Evolutionary conservation across 2,888 invertebrate genomes (phyloP).

Genomic region (Drosophila meridiana): DNA sequence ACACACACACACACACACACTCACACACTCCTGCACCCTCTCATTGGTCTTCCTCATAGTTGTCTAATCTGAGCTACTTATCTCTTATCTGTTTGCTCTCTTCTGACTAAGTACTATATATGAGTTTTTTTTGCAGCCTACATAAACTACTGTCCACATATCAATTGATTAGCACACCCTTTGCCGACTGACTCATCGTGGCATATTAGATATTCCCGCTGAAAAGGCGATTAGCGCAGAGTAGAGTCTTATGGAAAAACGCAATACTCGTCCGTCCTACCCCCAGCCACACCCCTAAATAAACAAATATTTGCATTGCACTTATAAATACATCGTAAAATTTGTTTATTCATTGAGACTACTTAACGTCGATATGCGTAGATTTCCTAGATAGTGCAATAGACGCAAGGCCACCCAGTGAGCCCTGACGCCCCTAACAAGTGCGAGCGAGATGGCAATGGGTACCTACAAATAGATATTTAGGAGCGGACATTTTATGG

Average conservation of each 20-base stretch:
- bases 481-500: constrained; percentile 26
- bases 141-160: not conserved
- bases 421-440: constrained; percentile 2
- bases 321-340: constrained; percentile 68
- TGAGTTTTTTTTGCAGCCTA: constrained; percentile 1
- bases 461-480: not conserved
- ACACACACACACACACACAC: not conserved
- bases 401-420: constrained; percentile 37
- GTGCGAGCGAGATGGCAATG: constrained; percentile 32
- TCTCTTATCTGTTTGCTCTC: not conserved
- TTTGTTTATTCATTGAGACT: constrained; percentile 72
- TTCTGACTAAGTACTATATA: not conserved
- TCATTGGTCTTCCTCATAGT: not conserved
- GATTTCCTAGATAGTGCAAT: constrained; percentile 62
- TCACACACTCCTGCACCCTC: not conserved
- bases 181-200: constrained; percentile 17
- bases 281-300: not conserved
- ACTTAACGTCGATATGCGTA: constrained; percentile 60
- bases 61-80: constrained; percentile 6
- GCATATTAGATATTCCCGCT: constrained; percentile 1
- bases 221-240: not conserved
- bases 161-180: constrained; percentile 5
- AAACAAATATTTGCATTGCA: constrained; percentile 61
- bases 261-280: not conserved
- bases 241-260: not conserved